Evolutionary conservation across 2,113 vertebrate species (phyloP).

Genomic region (Rhinichthys klamathensis): DNA sequence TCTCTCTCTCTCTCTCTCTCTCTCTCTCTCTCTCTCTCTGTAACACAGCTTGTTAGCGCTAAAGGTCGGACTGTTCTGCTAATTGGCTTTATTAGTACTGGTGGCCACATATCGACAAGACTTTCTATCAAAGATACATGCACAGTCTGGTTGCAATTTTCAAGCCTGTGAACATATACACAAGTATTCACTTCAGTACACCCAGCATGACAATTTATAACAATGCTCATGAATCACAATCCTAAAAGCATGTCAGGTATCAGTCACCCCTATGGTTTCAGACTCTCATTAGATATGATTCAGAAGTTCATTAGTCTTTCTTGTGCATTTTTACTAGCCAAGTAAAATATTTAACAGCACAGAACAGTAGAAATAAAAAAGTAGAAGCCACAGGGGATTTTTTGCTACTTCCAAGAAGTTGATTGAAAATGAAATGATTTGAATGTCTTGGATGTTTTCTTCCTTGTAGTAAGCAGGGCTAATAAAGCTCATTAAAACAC

Average conservation of each 20-base stretch:
- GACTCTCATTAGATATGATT: neutral
- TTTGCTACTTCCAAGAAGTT: neutral
- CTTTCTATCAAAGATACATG: neutral
- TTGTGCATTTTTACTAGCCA: neutral
- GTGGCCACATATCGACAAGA: neutral
- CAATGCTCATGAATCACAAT: neutral
- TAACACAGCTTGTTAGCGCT: neutral
- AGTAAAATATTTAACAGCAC: neutral
- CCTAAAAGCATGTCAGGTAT: neutral
- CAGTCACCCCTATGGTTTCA: neutral
- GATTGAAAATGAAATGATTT: conserved; percentile 1
- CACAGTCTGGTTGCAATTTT: too few species aligned
- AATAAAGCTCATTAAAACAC: neutral
- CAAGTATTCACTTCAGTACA: too few species aligned
- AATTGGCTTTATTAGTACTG: neutral
- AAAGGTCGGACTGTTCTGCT: neutral
- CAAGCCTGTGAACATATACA: too few species aligned
- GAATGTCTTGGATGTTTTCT: neutral
- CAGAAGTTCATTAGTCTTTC: neutral
- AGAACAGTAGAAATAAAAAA: neutral
- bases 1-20: neutral
- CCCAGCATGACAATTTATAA: neutral
- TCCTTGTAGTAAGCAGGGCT: neutral
- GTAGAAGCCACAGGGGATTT: neutral
- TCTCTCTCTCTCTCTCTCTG: neutral